Conservation (phyloP, 2,888 invertebrate species). For the Sesia apiformis region DNA sequence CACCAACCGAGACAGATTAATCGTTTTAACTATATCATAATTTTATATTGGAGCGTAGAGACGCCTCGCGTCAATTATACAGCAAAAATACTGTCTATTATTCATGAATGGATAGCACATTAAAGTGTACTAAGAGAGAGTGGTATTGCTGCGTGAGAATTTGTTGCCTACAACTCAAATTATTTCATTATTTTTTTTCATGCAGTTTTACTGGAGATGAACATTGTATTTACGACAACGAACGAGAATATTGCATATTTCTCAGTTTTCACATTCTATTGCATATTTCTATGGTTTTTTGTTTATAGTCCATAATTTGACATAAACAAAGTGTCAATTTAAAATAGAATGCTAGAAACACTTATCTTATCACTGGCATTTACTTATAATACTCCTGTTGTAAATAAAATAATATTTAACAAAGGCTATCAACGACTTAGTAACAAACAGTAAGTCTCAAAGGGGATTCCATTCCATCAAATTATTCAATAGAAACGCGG, state of each 20-base stretch:
- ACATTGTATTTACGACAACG: no score
- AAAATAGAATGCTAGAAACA: no score
- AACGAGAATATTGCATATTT: background rate
- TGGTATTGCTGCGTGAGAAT: background rate
- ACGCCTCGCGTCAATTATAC: slow-evolving; percentile 60
- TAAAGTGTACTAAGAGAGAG: background rate
- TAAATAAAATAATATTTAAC: background rate
- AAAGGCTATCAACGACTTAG: slow-evolving; percentile 23
- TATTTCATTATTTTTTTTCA: background rate
- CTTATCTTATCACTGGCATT: no score
- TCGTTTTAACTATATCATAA: slow-evolving; percentile 70
- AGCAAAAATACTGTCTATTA: slow-evolving; percentile 64
- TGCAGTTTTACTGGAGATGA: background rate
- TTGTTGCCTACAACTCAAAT: background rate
- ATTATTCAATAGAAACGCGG: slow-evolving; percentile 28
- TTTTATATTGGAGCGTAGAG: slow-evolving; percentile 47
- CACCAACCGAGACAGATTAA: slow-evolving; percentile 70
- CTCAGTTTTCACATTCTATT: no score
- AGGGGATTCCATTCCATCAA: slow-evolving; percentile 17
- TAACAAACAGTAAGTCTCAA: slow-evolving; percentile 27
- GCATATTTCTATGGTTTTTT: no score
- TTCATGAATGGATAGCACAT: slow-evolving; percentile 24
- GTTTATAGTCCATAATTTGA: no score
- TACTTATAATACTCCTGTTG: no score
- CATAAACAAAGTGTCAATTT: no score